Evolutionary conservation across 2,113 vertebrate genomes (phyloP).

Genomic region (Pedetes capensis): DNA sequence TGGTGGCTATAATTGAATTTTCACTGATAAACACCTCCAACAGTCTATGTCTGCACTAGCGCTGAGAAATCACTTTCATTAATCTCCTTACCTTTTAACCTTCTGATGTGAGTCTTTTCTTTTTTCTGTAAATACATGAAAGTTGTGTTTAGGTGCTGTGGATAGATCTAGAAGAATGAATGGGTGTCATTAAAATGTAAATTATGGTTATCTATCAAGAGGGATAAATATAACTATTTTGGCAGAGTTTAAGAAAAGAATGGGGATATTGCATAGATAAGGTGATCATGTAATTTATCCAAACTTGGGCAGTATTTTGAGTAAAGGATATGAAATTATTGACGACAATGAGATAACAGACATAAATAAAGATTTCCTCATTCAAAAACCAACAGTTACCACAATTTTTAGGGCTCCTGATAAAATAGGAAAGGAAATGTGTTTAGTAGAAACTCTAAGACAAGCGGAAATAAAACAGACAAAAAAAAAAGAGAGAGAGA

Average conservation of each 20-base stretch:
- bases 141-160: neutral
- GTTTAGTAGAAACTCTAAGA: neutral
- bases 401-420: neutral
- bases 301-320: neutral
- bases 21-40: neutral
- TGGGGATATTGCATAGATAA: neutral
- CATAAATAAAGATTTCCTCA: neutral
- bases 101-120: neutral
- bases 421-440: neutral
- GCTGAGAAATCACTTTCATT: neutral
- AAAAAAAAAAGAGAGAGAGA: neutral
- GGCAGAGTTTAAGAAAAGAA: neutral
- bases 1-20: slow-evolving; percentile 31
- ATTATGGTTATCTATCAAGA: neutral
- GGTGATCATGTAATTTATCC: neutral
- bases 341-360: neutral
- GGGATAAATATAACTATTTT: neutral
- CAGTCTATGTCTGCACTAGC: neutral
- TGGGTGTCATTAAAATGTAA: slow-evolving; percentile 4
- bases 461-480: neutral
- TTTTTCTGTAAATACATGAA: slow-evolving; percentile 5
- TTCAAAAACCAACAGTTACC: neutral
- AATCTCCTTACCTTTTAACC: neutral
- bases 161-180: neutral
- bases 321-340: neutral